phyloP scores from a whole-genome alignment of 2,797 vertebrate genomes.

The Alfaro cultratus region DNA sequence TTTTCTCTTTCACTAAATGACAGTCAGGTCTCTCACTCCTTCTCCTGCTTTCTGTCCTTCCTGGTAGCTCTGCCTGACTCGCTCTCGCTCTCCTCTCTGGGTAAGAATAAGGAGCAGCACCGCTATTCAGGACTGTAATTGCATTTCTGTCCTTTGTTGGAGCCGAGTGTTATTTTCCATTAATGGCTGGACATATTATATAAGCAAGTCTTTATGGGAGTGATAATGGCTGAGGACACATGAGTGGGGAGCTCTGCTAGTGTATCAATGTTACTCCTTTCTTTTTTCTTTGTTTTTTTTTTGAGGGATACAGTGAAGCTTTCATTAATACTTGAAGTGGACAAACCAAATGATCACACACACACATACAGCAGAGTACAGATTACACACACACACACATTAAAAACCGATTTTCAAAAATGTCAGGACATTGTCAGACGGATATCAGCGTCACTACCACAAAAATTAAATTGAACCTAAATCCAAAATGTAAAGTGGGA shows the following conservation, averaged over 20 bases:
- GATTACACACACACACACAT: slow-evolving; percentile 9
- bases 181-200: slow-evolving; percentile 78
- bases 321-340: slow-evolving; percentile 69
- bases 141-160: slow-evolving; percentile 78
- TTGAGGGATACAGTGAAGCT: slow-evolving; percentile 38
- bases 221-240: slow-evolving; percentile 75
- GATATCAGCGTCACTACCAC: neutral
- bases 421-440: neutral
- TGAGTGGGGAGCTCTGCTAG: slow-evolving; percentile 58
- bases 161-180: slow-evolving; percentile 77
- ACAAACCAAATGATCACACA: slow-evolving; percentile 52
- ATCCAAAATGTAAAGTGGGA: neutral
- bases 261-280: slow-evolving; percentile 64
- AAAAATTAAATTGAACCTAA: neutral
- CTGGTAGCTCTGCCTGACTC: slow-evolving; percentile 48
- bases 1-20: slow-evolving; percentile 63
- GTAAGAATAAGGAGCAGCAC: slow-evolving; percentile 71
- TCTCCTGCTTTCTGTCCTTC: slow-evolving; percentile 56
- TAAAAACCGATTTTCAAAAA: slow-evolving; percentile 7
- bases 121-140: slow-evolving; percentile 79
- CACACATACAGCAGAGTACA: slow-evolving; percentile 11
- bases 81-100: slow-evolving; percentile 45
- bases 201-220: slow-evolving; percentile 77
- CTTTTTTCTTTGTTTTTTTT: slow-evolving; percentile 10
- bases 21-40: slow-evolving; percentile 46